phyloP scores from a whole-genome alignment of 1,140 invertebrate genomes.

The Tetramorium simillimum region DNA sequence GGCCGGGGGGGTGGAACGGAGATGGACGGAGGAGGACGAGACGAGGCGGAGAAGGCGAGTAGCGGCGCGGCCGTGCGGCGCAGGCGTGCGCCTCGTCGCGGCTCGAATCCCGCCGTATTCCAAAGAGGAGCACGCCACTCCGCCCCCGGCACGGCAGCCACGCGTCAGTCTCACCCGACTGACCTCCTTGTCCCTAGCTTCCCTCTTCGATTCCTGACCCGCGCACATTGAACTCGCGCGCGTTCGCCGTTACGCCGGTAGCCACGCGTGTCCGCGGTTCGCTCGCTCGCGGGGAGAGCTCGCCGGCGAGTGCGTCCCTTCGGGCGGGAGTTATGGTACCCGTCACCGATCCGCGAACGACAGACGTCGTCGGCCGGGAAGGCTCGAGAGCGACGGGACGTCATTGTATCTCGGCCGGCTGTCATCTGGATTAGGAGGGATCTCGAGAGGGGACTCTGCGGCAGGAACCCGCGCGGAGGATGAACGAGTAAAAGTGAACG shows the following conservation, averaged over 20 bases:
- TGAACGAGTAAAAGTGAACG: slow-evolving; percentile 25
- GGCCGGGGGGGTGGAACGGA: slow-evolving; percentile 60
- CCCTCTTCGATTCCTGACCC: slow-evolving; percentile 75
- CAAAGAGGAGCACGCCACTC: slow-evolving; percentile 83
- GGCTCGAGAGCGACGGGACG: not conserved
- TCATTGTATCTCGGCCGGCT: not conserved
- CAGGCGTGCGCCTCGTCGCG: slow-evolving; percentile 80
- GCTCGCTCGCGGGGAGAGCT: slow-evolving; percentile 12
- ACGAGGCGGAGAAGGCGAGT: slow-evolving; percentile 45
- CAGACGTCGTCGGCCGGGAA: slow-evolving; percentile 18
- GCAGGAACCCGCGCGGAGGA: not conserved
- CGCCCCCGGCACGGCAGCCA: slow-evolving; percentile 83
- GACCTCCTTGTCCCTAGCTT: slow-evolving; percentile 79
- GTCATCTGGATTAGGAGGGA: slow-evolving; percentile 23
- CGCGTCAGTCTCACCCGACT: slow-evolving; percentile 81
- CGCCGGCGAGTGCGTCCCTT: not conserved
- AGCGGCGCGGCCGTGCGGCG: slow-evolving; percentile 68
- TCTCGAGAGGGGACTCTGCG: not conserved
- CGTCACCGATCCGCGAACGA: not conserved
- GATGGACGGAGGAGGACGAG: slow-evolving; percentile 42
- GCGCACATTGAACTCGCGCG: slow-evolving; percentile 74
- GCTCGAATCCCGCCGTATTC: slow-evolving; percentile 82
- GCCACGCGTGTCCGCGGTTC: slow-evolving; percentile 24
- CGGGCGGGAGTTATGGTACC: slow-evolving; percentile 43
- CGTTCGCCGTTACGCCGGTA: slow-evolving; percentile 55